Evolutionary conservation across 2,113 vertebrate species (phyloP).

Genomic region (Cardinalis cardinalis): DNA sequence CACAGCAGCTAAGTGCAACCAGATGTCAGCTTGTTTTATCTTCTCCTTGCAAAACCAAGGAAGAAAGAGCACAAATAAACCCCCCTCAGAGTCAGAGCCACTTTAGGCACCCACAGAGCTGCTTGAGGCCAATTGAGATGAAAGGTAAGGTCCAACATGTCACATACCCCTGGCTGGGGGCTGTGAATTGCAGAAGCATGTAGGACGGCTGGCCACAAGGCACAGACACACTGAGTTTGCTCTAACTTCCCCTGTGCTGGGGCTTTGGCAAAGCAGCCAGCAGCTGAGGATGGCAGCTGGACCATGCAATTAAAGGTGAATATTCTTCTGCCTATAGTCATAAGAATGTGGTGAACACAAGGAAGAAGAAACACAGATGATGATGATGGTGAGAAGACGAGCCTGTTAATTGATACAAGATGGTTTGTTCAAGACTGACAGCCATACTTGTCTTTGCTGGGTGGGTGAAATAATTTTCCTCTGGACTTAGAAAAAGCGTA

Average conservation of each 20-base stretch:
- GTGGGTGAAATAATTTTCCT: background rate
- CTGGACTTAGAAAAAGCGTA: background rate
- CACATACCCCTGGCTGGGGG: background rate
- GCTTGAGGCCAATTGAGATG: background rate
- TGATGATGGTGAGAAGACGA: background rate
- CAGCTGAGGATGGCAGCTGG: background rate
- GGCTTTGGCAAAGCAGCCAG: background rate
- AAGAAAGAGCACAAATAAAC: background rate
- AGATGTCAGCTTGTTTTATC: conserved; percentile 25
- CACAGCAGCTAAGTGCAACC: background rate
- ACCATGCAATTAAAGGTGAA: background rate
- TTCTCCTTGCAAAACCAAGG: background rate
- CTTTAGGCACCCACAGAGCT: background rate
- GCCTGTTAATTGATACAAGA: background rate
- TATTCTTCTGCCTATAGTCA: background rate
- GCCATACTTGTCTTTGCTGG: background rate
- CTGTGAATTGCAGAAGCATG: background rate
- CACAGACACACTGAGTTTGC: background rate
- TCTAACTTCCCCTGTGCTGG: rapidly evolving
- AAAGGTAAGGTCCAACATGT: background rate
- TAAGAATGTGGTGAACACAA: background rate
- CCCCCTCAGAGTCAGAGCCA: background rate
- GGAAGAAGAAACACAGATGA: background rate
- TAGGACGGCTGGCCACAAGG: background rate
- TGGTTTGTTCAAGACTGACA: background rate